Evolutionary conservation across 2,888 invertebrate genomes (phyloP), one percentile per base, ranked within the genome.

Genomic region (Nasonia oneida): DNA sequence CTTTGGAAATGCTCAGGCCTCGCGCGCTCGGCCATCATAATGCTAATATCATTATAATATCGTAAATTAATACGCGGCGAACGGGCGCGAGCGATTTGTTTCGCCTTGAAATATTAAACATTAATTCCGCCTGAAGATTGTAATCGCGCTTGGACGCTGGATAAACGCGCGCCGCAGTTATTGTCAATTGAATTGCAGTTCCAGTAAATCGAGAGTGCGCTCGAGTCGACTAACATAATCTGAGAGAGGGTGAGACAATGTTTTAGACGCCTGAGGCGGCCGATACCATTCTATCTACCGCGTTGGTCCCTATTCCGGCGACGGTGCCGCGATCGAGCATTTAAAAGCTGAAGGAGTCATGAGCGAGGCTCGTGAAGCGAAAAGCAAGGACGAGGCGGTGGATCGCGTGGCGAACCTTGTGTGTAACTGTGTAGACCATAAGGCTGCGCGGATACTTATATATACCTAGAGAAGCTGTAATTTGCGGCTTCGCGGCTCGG

Each of bases 71-170:
- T 61, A 37, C 15, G 15, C 37, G 37, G 23, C 1, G 14, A 1
- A 37, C 33, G 37, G 15, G 14, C 29, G 3, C 37, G 37, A 70
- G 37, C 14, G 37, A 37, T 70, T 37, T 37, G 18, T 70, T 37
- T 70, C 18, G 37, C 70, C 70, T 70, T 70, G 70, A 70, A 33
- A 70, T 33, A 70, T 70, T 61, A 61, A 61, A 61, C 57, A 61
- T 61, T 61, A 29, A 29, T 61, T n/a, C 57, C 57, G 57, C 57
- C 57, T 23, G 6, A 61, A 61, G 57, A 61, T 61, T n/a, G 23
- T 23, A 6, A 61, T 61, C 57, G 57, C n/a, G 1, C 23, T 23
- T 23, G 23, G 23, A 23, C 23, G 23, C 57, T 57, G 57, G 23
- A n/a, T 57, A 57, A 57, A 57, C n/a, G n/a, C 57, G 57, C n/a